Evolutionary conservation across 2,888 invertebrate species (phyloP).

Genomic region (Liopterus haemorrhoidalis): DNA sequence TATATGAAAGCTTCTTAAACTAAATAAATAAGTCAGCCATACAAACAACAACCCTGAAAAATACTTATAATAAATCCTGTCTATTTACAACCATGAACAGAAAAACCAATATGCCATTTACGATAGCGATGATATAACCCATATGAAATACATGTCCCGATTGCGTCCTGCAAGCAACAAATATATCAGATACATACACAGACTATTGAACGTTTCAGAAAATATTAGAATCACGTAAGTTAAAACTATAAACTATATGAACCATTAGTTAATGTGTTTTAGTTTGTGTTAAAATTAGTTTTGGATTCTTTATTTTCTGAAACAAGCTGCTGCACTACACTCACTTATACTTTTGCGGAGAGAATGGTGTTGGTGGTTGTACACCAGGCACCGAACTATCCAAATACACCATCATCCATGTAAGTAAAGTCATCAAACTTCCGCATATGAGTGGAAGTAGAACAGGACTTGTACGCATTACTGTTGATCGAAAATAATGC

Average conservation of each 20-base stretch:
- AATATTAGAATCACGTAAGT: constrained; percentile 9
- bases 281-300: neutral
- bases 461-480: constrained; percentile 39
- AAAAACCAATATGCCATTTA: constrained; percentile 47
- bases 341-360: constrained; percentile 49
- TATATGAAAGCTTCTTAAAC: too few relatives aligned
- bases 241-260: neutral
- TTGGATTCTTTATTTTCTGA: neutral
- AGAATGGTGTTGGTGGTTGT: constrained; percentile 55
- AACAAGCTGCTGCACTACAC: constrained; percentile 23
- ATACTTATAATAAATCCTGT: neutral
- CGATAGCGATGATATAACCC: constrained; percentile 48
- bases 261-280: too few relatives aligned
- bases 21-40: too few relatives aligned
- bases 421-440: constrained; percentile 48
- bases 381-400: constrained; percentile 57
- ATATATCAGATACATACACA: constrained; percentile 10
- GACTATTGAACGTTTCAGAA: constrained; percentile 7
- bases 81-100: constrained; percentile 40
- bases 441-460: constrained; percentile 48
- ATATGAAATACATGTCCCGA: constrained; percentile 45
- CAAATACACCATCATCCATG: constrained; percentile 55
- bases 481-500: constrained; percentile 39
- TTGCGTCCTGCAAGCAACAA: constrained; percentile 38
- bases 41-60: too few relatives aligned